These are phyloP conservation scores for Proctacanthus coquilletti DNA, from an alignment of 1,140 invertebrate genomes.

Conservation along the genomic window DNA sequence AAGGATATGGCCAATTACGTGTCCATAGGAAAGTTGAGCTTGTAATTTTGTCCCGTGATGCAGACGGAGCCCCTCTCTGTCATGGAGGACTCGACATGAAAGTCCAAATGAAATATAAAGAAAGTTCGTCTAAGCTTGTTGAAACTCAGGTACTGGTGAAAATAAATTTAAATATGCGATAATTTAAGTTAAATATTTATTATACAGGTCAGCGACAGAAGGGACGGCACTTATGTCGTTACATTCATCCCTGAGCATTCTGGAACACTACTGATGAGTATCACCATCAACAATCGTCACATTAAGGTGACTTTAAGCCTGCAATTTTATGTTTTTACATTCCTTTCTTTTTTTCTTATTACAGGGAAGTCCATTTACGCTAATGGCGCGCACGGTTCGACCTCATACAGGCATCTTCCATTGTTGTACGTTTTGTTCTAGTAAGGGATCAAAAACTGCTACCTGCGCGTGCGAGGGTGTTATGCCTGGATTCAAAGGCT, in stretches of 20 bases:
- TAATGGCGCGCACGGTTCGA: slow-evolving; percentile 35
- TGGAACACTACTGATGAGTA: slow-evolving; percentile 39
- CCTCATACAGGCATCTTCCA: slow-evolving; percentile 56
- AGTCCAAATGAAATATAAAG: slow-evolving; percentile 31
- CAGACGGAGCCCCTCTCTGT: slow-evolving; percentile 33
- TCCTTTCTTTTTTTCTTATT: slow-evolving; percentile 3
- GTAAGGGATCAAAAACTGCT: slow-evolving; percentile 48
- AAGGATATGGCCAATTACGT: slow-evolving; percentile 23
- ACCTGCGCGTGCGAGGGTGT: slow-evolving; percentile 51
- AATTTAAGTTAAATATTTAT: no score
- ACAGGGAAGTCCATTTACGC: slow-evolving; percentile 42
- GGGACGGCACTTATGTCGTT: slow-evolving; percentile 43
- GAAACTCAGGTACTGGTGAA: slow-evolving; percentile 30
- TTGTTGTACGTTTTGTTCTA: slow-evolving; percentile 69
- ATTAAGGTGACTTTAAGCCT: slow-evolving; percentile 34
- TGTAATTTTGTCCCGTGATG: slow-evolving; percentile 35
- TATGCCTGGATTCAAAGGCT: slow-evolving; percentile 60
- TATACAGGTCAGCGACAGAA: slow-evolving; percentile 38
- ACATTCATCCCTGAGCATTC: slow-evolving; percentile 39
- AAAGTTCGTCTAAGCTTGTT: slow-evolving; percentile 21
- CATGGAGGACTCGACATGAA: slow-evolving; percentile 34
- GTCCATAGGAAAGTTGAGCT: slow-evolving; percentile 33
- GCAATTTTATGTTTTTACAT: neutral
- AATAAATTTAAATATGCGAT: slow-evolving; percentile 16
- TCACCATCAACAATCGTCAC: slow-evolving; percentile 42